These are phyloP conservation scores for Gouania willdenowi DNA, from an alignment of 2,797 vertebrate species.

Conservation along the genomic window DNA sequence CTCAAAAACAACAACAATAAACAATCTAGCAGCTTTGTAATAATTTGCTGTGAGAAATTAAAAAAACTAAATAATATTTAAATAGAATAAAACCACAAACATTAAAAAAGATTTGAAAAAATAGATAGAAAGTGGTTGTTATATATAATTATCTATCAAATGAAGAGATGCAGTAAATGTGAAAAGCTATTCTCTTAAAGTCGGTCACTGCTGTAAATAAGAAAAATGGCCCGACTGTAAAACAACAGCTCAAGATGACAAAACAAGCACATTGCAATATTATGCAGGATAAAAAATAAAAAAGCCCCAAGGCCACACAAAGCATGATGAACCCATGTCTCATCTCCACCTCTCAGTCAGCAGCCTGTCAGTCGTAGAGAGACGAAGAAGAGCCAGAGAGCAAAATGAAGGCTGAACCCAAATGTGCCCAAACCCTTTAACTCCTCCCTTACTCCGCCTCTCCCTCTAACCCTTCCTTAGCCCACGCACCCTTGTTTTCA, in stretches of 20 bases:
- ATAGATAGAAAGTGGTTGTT: too few relatives aligned
- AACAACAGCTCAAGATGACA: constrained; percentile 49
- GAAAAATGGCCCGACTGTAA: constrained; percentile 35
- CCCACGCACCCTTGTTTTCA: constrained; percentile 54
- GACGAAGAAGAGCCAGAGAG: neutral
- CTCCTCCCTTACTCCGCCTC: constrained; percentile 10
- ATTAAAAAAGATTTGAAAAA: too few relatives aligned
- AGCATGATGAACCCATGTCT: constrained; percentile 46
- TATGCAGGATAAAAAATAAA: constrained; percentile 6
- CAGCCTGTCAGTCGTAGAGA: constrained; percentile 30
- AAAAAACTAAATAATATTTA: too few relatives aligned
- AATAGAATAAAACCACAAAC: too few relatives aligned
- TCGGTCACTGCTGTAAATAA: constrained; percentile 49
- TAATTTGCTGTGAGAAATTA: too few relatives aligned
- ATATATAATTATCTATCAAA: constrained; percentile 30
- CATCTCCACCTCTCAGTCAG: constrained; percentile 27
- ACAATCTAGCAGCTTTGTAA: too few relatives aligned
- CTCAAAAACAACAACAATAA: too few relatives aligned
- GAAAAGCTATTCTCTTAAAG: constrained; percentile 19
- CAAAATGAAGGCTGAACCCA: constrained; percentile 8
- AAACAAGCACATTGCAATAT: constrained; percentile 38
- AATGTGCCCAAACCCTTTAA: constrained; percentile 19
- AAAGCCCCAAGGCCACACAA: constrained; percentile 53
- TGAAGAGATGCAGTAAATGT: constrained; percentile 28
- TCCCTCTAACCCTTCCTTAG: constrained; percentile 19